phyloP scores from a whole-genome alignment of 2,797 vertebrate species.

The Spondyliosoma cantharus region DNA sequence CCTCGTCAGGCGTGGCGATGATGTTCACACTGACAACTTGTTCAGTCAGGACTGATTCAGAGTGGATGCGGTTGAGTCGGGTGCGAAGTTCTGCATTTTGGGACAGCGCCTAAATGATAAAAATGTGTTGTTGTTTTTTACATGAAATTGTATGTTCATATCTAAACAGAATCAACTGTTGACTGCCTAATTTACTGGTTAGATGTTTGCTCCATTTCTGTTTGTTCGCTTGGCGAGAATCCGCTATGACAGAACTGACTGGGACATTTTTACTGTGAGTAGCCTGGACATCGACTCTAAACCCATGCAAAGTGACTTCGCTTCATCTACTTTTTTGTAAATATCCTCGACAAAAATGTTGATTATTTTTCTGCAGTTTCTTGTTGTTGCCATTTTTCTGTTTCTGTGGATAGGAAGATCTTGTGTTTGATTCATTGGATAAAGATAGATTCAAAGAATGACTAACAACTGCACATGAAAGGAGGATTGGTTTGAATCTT shows the following conservation, averaged over 20 bases:
- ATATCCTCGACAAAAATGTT: background rate
- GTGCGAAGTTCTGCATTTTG: conserved; percentile 98
- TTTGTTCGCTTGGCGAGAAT: background rate
- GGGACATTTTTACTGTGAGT: background rate
- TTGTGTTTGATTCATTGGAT: background rate
- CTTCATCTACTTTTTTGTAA: background rate
- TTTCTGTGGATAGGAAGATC: background rate
- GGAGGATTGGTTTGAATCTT: background rate
- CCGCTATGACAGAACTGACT: background rate
- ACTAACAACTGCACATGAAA: background rate
- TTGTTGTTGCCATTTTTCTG: background rate
- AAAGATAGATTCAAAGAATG: background rate
- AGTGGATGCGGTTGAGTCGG: conserved; percentile 97
- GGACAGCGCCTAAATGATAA: conserved; percentile 91
- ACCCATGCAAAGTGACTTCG: background rate
- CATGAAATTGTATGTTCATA: background rate
- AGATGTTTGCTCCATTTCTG: background rate
- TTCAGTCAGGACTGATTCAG: conserved; percentile 95
- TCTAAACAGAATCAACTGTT: background rate
- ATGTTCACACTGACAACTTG: conserved; percentile 99
- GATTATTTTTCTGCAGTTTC: background rate
- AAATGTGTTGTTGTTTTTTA: conserved; percentile 17
- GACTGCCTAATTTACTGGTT: background rate
- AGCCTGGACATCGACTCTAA: background rate
- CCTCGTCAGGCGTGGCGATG: conserved; percentile 97